Conservation (phyloP, 2,888 invertebrate species). For the Ennomos quercinarius region DNA sequence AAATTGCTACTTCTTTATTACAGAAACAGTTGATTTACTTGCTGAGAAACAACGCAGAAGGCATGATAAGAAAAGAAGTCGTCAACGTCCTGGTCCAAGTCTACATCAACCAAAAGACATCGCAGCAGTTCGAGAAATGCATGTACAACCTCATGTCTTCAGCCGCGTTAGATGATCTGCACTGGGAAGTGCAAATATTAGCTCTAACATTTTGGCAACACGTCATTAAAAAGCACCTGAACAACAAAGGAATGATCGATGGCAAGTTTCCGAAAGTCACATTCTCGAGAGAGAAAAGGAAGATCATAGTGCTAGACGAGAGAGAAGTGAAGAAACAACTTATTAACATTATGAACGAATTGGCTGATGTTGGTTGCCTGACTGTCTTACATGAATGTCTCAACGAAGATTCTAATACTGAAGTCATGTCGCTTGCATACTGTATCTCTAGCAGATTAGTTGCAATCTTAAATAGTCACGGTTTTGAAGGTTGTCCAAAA, state of each 20-base stretch:
- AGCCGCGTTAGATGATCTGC: constrained; percentile 87
- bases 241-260: constrained; percentile 88
- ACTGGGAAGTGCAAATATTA: constrained; percentile 91
- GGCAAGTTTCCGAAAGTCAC: constrained; percentile 89
- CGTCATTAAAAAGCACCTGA: constrained; percentile 83
- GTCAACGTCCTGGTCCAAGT: constrained; percentile 85
- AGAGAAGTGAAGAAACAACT: constrained; percentile 86
- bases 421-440: constrained; percentile 87
- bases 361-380: constrained; percentile 88
- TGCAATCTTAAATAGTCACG: constrained; percentile 77
- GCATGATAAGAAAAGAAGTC: constrained; percentile 88
- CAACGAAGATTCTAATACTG: constrained; percentile 86
- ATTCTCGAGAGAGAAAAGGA: constrained; percentile 89
- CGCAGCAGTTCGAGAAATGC: constrained; percentile 69
- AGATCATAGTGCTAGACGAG: constrained; percentile 88
- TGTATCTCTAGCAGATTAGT: constrained; percentile 76
- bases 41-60: constrained; percentile 87
- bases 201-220: constrained; percentile 88
- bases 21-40: constrained; percentile 80
- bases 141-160: constrained; percentile 86
- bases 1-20: constrained; percentile 28
- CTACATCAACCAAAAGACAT: constrained; percentile 85
- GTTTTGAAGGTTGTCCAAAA: constrained; percentile 51
- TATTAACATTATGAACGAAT: constrained; percentile 85
- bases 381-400: constrained; percentile 87